Conservation (phyloP, 2,888 invertebrate species). For the Hemistola chrysoprasaria region DNA sequence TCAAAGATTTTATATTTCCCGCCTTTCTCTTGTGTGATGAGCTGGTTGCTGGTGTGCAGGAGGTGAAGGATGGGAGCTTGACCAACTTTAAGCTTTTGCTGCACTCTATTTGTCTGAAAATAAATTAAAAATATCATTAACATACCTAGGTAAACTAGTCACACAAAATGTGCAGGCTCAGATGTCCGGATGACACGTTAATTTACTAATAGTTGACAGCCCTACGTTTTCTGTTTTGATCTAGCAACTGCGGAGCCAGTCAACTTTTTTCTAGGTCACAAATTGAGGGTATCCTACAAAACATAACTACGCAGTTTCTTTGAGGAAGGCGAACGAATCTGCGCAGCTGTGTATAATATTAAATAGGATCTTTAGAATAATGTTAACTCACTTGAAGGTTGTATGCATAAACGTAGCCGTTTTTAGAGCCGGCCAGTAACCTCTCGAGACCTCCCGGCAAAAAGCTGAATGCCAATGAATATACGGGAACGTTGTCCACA, state of each 20-base stretch:
- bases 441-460: conserved; percentile 81
- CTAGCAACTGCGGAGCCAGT: conserved; percentile 26
- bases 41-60: conserved; percentile 81
- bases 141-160: no score
- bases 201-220: conserved; percentile 8
- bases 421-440: conserved; percentile 88
- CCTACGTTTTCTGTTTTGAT: conserved; percentile 27
- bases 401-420: conserved; percentile 89
- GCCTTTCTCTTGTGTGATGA: conserved; percentile 89
- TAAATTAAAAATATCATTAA: conserved; percentile 10
- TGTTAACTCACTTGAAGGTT: conserved; percentile 86
- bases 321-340: conserved; percentile 35
- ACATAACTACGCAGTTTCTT: conserved; percentile 53
- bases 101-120: conserved; percentile 87
- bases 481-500: conserved; percentile 86
- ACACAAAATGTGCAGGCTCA: background rate
- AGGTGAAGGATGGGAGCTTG: conserved; percentile 84
- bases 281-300: conserved; percentile 62
- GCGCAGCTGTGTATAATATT: conserved; percentile 39
- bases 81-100: conserved; percentile 85
- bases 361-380: conserved; percentile 49
- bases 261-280: conserved; percentile 64
- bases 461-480: conserved; percentile 87
- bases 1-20: conserved; percentile 87
- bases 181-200: no score